Percentiles rank a stretch among this genome's conserved stretches.
These are phyloP conservation scores for Zalophus californianus DNA, from an alignment of 2,797 vertebrate genomes.

Conservation along the genomic window DNA sequence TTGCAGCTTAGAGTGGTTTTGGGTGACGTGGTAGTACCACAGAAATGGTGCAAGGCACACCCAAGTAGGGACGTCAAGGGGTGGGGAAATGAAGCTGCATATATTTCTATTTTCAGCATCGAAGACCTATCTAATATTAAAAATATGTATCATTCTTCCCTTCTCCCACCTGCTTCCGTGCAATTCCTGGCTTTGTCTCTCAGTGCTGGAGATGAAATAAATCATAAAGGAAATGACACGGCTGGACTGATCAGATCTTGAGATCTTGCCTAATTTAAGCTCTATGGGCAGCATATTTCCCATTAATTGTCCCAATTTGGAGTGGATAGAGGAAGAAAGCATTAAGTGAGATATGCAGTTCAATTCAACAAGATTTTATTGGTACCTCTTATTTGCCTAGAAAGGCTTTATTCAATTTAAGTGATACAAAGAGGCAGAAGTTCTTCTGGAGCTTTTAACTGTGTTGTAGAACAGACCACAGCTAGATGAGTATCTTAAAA, in stretches of 20 bases:
- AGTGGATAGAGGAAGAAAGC: background rate
- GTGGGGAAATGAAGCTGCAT: background rate
- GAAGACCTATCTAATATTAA: background rate
- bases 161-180: background rate
- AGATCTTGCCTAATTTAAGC: slow-evolving; percentile 58
- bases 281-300: background rate
- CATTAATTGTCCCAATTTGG: slow-evolving; percentile 28
- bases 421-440: background rate
- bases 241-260: background rate
- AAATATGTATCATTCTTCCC: background rate
- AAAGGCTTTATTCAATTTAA: slow-evolving; percentile 39
- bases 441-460: background rate
- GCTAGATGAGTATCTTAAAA: background rate
- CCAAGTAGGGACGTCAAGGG: fast-evolving
- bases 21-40: background rate
- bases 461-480: background rate
- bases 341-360: background rate
- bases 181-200: background rate
- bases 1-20: background rate
- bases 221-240: slow-evolving; percentile 51
- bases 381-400: slow-evolving; percentile 18
- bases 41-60: background rate
- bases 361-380: background rate
- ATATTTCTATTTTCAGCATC: background rate
- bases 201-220: slow-evolving; percentile 38